Percentiles rank a stretch among this genome's conserved stretches.
Conservation (phyloP, 2,797 vertebrate genomes). For the Myotis planiceps region DNA sequence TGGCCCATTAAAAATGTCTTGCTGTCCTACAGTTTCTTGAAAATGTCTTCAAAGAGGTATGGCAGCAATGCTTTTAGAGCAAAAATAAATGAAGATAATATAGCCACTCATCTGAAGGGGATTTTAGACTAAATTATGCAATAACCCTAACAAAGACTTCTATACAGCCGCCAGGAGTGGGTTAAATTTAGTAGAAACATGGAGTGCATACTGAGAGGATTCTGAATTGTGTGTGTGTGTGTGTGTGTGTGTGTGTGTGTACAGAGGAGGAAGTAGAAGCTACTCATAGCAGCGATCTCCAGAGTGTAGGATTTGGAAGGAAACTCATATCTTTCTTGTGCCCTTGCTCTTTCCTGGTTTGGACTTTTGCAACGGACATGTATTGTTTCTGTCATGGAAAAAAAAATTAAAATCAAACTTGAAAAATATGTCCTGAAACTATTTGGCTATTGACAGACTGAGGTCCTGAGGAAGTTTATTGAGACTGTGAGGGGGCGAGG, state of each 20-base stretch:
- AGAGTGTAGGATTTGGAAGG: neutral
- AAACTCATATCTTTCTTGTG: fast-evolving
- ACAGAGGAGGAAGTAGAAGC: neutral
- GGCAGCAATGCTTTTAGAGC: neutral
- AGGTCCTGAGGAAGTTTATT: neutral
- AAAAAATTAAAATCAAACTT: neutral
- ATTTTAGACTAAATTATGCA: neutral
- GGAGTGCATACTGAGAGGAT: neutral
- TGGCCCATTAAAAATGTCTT: neutral
- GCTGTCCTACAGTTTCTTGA: neutral
- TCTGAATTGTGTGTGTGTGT: neutral
- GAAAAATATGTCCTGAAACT: neutral
- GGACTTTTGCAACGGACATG: neutral
- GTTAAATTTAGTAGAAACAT: neutral
- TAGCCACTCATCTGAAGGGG: neutral
- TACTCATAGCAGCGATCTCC: neutral
- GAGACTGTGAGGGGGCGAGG: neutral
- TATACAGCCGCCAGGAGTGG: neutral
- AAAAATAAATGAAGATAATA: neutral
- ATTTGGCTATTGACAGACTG: neutral
- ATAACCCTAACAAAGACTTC: neutral
- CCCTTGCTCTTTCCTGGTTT: neutral
- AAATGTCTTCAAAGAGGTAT: neutral
- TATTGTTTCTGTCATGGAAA: neutral
- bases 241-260: neutral